Base-by-base conservation (phyloP, 2,888 invertebrate genomes). In the Pecten maximus region DNA sequence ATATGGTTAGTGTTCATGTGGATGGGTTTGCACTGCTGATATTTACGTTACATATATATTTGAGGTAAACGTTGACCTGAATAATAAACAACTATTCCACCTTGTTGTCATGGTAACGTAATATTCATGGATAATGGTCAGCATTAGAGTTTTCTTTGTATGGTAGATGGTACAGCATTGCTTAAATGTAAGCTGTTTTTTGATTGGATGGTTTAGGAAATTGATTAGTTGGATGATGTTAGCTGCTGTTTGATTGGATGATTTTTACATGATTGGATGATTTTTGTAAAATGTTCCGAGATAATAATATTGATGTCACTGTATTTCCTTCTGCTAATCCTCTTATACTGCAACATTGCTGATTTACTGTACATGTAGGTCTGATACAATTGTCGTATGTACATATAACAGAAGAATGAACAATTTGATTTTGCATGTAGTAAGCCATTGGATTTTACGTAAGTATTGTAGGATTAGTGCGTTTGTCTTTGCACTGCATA, bases 371-470 rank as follows among this genome's bases (percentile, higher is more conserved):
- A 74, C 74, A 28, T 74, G 2, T 74, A 74, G 28, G 10, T 35
- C 74, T 10, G 1, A 23, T n/a, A n/a, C 19, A 60, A 35, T 35
- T 10, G 35, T 12, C 74, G 35, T 74, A 35, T 74, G 74, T 23
- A 74, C 74, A 74, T 74, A 35, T 74, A 74, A 74, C 35, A 10
- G 74, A 74, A 35, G 74, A 74, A 74, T 74, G 74, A 74, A 74
- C 15, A 74, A 74, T 74, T 74, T 74, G 35, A 74, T 74, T 74
- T 74, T 74, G 35, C 74, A 74, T 74, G 74, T 74, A 74, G 74
- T 74, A 6, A 74, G 74, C 28, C 74, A 74, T 28, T 74, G 74
- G 74, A 74, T 74, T 15, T 0, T 74, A 74, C 74, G 74, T 74
- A 74, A 74, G 74, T 74, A 74, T 74, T 35, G 28, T 74, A 74